Evolutionary conservation across 2,797 vertebrate genomes (phyloP).

Genomic region (Mus spretus): DNA sequence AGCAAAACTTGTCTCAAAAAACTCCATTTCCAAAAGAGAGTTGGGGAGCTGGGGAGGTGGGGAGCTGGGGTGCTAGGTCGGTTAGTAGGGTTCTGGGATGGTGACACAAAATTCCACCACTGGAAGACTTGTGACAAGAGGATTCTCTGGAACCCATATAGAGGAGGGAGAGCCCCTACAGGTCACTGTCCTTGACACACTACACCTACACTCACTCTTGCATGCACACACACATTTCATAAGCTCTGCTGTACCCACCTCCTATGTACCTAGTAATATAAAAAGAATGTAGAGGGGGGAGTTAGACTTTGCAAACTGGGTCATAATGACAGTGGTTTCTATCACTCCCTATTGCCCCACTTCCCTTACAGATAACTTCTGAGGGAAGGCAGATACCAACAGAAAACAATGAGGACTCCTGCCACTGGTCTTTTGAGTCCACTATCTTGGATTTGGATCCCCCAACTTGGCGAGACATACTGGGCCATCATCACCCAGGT

Average conservation of each 20-base stretch:
- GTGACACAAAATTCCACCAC: background rate
- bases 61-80: background rate
- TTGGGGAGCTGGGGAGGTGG: background rate
- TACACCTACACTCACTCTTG: background rate
- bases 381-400: background rate
- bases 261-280: slow-evolving; percentile 6
- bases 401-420: background rate
- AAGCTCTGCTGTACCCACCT: background rate
- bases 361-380: background rate
- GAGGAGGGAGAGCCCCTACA: background rate
- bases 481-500: background rate
- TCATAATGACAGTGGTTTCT: background rate
- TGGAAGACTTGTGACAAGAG: too few relatives aligned
- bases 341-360: background rate
- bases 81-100: background rate
- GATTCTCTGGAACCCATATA: background rate
- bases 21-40: background rate
- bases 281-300: background rate
- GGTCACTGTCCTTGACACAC: too few relatives aligned
- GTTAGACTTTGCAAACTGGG: background rate
- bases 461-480: background rate
- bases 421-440: background rate
- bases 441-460: background rate
- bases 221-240: background rate
- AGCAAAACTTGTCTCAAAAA: background rate